phyloP scores from a whole-genome alignment of 1,140 invertebrate species.

The Dreissena rostriformis region DNA sequence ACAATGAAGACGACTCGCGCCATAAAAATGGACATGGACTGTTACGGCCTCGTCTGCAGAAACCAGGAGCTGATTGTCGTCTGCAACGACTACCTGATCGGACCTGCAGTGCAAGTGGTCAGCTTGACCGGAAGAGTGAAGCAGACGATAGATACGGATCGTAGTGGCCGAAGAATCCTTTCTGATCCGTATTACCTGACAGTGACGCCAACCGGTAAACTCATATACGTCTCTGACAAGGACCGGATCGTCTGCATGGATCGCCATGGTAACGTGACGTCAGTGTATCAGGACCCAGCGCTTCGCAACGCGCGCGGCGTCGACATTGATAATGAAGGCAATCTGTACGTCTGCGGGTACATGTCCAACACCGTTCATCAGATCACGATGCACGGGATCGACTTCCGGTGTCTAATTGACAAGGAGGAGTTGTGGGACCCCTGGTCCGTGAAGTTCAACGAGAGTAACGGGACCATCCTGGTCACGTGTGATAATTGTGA shows the following conservation, averaged over 20 bases:
- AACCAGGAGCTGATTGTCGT: conserved; percentile 53
- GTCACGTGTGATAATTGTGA: conserved; percentile 49
- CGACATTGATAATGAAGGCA: conserved; percentile 49
- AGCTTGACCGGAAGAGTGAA: conserved; percentile 50
- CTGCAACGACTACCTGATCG: conserved; percentile 54
- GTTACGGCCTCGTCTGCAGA: conserved; percentile 51
- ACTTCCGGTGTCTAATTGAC: conserved; percentile 40
- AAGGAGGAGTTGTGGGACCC: conserved; percentile 51
- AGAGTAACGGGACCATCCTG: conserved; percentile 44
- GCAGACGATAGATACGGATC: conserved; percentile 55
- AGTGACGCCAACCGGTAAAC: conserved; percentile 48
- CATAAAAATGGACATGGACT: conserved; percentile 54
- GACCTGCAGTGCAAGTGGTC: conserved; percentile 44
- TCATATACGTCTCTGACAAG: conserved; percentile 49
- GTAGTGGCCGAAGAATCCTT: conserved; percentile 37
- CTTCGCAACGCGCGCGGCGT: conserved; percentile 43
- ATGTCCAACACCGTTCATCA: conserved; percentile 52
- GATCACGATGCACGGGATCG: conserved; percentile 46
- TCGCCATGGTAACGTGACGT: conserved; percentile 53
- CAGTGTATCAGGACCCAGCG: conserved; percentile 40
- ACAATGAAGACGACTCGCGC: conserved; percentile 34
- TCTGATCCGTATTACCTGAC: conserved; percentile 50
- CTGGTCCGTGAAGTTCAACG: conserved; percentile 51
- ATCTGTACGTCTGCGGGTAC: conserved; percentile 55
- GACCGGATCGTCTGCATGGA: conserved; percentile 57